These are phyloP conservation scores for Craniophora ligustri DNA, from an alignment of 2,888 invertebrate species.

Conservation along the genomic window DNA sequence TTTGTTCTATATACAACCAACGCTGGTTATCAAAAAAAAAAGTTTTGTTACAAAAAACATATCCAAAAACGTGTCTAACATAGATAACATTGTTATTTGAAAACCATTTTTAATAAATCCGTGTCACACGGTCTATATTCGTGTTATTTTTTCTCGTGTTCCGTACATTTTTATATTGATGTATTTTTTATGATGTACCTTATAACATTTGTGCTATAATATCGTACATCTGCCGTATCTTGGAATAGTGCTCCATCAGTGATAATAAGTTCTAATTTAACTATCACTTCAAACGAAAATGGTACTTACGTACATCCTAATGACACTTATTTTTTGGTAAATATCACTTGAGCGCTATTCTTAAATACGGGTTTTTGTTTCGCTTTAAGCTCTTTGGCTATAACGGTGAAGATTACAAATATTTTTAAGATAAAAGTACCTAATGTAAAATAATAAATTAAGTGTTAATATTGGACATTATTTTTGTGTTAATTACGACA, in stretches of 20 bases:
- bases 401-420: conserved; percentile 1
- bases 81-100: conserved; percentile 11
- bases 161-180: conserved; percentile 46
- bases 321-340: too few species aligned
- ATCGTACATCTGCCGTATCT: conserved; percentile 20
- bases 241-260: neutral
- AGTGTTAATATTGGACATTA: too few species aligned
- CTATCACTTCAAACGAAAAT: neutral
- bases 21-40: conserved; percentile 2
- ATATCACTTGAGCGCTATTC: neutral
- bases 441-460: too few species aligned
- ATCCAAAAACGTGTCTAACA: neutral
- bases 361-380: conserved; percentile 1
- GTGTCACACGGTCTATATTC: conserved; percentile 46
- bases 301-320: too few species aligned
- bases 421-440: too few species aligned
- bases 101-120: conserved; percentile 40
- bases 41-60: neutral
- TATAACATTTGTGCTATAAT: conserved; percentile 50
- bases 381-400: conserved; percentile 12
- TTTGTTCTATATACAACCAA: neutral
- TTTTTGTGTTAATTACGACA: too few species aligned
- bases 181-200: conserved; percentile 48
- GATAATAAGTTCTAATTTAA: neutral
- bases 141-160: conserved; percentile 42